Conservation (phyloP, 2,888 invertebrate species). For the Stomorhina lunata region DNA sequence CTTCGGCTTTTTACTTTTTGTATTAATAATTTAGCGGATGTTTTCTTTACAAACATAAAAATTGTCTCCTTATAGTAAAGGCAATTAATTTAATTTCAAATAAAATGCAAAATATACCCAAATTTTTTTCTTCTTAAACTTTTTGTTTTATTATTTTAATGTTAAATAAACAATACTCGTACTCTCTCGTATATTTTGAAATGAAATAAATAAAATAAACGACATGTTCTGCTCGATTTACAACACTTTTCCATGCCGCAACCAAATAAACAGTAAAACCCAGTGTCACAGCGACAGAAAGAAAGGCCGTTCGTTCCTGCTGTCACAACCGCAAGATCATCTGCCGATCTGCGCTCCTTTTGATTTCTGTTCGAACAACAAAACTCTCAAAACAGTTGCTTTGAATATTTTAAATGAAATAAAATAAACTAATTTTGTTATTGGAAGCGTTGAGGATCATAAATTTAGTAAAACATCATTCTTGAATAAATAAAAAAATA, state of each 20-base stretch:
- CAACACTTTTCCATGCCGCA: slow-evolving; percentile 76
- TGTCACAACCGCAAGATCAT: slow-evolving; percentile 6
- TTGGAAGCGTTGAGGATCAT: slow-evolving; percentile 66
- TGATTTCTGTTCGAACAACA: slow-evolving; percentile 20
- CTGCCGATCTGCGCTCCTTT: slow-evolving; percentile 53
- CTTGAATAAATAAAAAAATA: slow-evolving; percentile 61
- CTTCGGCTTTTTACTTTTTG: too few species aligned
- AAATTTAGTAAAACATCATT: slow-evolving; percentile 53
- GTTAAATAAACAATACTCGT: slow-evolving; percentile 54
- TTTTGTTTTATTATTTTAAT: slow-evolving; percentile 68
- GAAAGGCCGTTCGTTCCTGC: slow-evolving; percentile 14
- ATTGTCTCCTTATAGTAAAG: too few species aligned
- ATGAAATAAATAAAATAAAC: slow-evolving; percentile 70
- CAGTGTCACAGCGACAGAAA: slow-evolving; percentile 29
- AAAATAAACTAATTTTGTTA: slow-evolving; percentile 74
- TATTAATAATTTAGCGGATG: too few species aligned
- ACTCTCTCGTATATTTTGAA: slow-evolving; percentile 38
- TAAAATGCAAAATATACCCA: too few species aligned
- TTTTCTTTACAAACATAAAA: too few species aligned
- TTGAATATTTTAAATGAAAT: slow-evolving; percentile 79
- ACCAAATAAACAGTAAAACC: slow-evolving; percentile 51
- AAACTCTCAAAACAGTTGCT: slow-evolving; percentile 48
- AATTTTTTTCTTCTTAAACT: background rate
- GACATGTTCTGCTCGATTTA: slow-evolving; percentile 78
- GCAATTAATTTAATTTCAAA: too few species aligned